Conservation (phyloP, 92 coral and sea anemone species). For the Zoanthus sansibaricus region DNA sequence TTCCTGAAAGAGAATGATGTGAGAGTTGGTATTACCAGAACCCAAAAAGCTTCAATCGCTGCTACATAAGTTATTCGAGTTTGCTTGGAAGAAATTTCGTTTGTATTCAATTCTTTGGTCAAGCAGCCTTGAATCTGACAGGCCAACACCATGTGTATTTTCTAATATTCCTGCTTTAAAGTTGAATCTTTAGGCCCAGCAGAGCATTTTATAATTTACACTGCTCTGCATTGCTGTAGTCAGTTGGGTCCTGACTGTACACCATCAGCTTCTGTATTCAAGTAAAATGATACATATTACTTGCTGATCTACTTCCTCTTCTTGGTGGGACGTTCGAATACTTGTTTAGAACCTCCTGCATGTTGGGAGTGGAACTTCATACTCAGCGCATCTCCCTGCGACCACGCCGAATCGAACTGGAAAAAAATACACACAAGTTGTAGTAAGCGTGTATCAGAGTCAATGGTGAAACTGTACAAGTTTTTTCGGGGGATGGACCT, state of each 20-base stretch:
- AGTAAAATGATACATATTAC: neutral
- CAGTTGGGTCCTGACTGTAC: neutral
- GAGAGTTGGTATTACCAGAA: no score
- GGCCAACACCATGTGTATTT: no score
- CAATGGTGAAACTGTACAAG: no score
- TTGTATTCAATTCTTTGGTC: no score
- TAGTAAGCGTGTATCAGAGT: neutral
- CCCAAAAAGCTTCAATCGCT: no score
- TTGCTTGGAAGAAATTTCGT: no score
- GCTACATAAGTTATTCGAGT: no score
- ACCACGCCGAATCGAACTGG: conserved; percentile 88
- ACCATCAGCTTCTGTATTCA: neutral
- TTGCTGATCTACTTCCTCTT: conserved; percentile 68
- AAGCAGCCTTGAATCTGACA: no score
- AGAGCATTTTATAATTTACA: neutral
- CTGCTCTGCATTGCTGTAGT: neutral
- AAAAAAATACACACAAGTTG: neutral
- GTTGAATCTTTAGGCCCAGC: neutral
- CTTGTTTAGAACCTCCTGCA: conserved; percentile 88
- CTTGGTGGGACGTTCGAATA: conserved; percentile 83
- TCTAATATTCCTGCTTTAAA: neutral
- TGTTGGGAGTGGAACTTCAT: conserved; percentile 86
- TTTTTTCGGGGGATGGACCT: no score
- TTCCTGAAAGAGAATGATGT: no score
- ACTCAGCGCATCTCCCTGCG: conserved; percentile 85